Percentiles rank a stretch among this genome's conserved stretches.
These are phyloP conservation scores for Leucoma salicis DNA, from an alignment of 2,888 invertebrate genomes.

Conservation along the genomic window DNA sequence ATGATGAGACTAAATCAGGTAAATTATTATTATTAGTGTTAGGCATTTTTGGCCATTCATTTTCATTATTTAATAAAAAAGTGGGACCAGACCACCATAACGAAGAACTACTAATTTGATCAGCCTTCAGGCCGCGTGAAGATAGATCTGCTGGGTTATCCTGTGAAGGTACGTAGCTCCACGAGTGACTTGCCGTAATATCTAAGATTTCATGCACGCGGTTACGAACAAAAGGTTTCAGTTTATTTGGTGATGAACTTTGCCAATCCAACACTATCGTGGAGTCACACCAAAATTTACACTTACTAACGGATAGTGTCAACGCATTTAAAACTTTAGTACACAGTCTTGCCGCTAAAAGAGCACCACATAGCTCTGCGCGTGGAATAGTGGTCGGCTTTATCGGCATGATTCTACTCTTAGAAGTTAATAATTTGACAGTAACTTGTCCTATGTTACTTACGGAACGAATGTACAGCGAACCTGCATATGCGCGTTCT, in stretches of 20 bases:
- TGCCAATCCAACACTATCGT: background rate
- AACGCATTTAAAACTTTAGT: background rate
- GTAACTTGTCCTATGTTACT: background rate
- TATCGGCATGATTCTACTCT: constrained; percentile 4
- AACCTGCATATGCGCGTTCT: constrained; percentile 23
- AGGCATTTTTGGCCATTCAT: background rate
- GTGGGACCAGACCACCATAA: constrained; percentile 2
- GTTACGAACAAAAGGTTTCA: background rate
- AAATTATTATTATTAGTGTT: background rate
- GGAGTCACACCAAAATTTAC: constrained; percentile 3
- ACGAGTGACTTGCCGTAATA: background rate
- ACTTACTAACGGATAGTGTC: background rate
- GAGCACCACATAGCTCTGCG: constrained; percentile 1
- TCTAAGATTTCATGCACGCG: background rate
- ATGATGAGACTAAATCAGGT: background rate
- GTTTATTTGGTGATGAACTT: background rate
- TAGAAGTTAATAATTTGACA: constrained; percentile 21
- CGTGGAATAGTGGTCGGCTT: constrained; percentile 1
- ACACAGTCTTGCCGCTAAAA: constrained; percentile 1
- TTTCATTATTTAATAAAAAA: background rate
- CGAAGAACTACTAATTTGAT: background rate
- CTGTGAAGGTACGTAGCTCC: constrained; percentile 2
- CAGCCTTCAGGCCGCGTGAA: constrained; percentile 1
- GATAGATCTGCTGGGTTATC: constrained; percentile 1
- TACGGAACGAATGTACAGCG: constrained; percentile 20